Evolutionary conservation across 92 coral and sea anemone species (phyloP), one percentile per base, ranked within the genome.

Genomic region (Porites lobata): DNA sequence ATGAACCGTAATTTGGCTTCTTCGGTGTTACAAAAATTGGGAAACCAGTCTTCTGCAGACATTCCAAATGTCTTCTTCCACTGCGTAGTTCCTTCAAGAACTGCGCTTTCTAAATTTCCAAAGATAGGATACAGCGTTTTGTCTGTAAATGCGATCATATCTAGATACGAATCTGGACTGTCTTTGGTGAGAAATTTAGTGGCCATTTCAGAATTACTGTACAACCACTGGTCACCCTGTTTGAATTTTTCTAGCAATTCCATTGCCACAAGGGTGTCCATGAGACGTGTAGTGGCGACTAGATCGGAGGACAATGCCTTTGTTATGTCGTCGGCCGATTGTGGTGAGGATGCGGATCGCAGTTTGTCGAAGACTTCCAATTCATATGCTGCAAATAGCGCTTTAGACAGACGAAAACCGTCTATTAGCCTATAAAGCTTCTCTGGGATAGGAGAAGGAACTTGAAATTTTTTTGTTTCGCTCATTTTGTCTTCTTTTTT

Each of bases 381-480:
- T 47, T 85, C 75, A 76, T 85, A 85, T 15, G 86, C 89, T 8
- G 69, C 57, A 69, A 85, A 76, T 20, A 76, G 32, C 11, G 83
- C 4, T 65, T 84, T 76, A 8, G 81, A 51, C 10, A 64, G 85
- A 85, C 77, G 65, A 79, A 38, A 85, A 14, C 85, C 89, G 14
- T 77, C 69, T 29, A 85, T 58, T 2, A 76, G 12, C 11, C 59
- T 73, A 17, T 47, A 57, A 51, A 77, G 9, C 54, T 85, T 85
- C 20, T 62, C 38, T 15, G 85, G 89, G 4, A 74, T 52, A 17
- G 78, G 78, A 9, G 78, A n/a, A 53, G 78, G 47, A 38, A 38
- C 47, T 3, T 32, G 43, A 32, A 32, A 32, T 3, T 3, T 32
- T 32, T 32, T 32, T 32, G 43, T 32, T 3, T 32, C 43, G 43